Percentiles rank a stretch among this genome's conserved stretches.
phyloP scores from a whole-genome alignment of 2,888 invertebrate genomes.

The Lucinisca nassula region DNA sequence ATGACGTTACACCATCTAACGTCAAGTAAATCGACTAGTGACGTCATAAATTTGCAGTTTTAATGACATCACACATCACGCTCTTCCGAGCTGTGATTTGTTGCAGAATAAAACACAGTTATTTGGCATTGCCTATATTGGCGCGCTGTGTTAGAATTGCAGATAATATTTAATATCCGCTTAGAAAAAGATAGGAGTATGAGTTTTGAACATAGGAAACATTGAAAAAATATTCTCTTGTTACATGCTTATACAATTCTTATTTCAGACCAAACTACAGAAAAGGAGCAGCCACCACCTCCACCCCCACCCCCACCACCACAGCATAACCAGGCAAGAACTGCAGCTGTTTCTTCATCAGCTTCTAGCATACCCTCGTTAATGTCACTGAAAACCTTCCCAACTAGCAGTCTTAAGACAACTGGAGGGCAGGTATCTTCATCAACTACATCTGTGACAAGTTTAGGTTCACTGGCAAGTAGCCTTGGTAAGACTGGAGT shows the following conservation, averaged over 20 bases:
- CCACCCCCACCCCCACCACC: conserved; percentile 73
- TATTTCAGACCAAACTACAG: conserved; percentile 23
- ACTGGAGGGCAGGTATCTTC: background rate
- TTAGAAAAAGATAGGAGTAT: too few relatives aligned
- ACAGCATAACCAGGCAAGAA: conserved; percentile 22
- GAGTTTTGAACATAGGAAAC: too few relatives aligned
- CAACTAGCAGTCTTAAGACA: conserved; percentile 20
- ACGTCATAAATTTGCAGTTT: too few relatives aligned
- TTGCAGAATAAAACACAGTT: too few relatives aligned
- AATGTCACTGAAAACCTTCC: conserved; percentile 71
- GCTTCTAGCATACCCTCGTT: conserved; percentile 59
- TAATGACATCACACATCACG: too few relatives aligned
- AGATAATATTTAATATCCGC: too few relatives aligned
- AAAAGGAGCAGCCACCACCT: conserved; percentile 60
- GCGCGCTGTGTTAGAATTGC: too few relatives aligned
- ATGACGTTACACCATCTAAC: too few relatives aligned
- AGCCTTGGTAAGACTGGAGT: background rate
- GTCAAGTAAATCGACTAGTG: too few relatives aligned
- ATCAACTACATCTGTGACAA: background rate
- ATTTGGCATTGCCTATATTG: too few relatives aligned
- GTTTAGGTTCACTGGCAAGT: background rate
- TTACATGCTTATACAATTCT: background rate
- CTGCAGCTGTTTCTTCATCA: background rate
- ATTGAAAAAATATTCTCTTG: too few relatives aligned
- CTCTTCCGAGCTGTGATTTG: too few relatives aligned